phyloP scores from a whole-genome alignment of 2,888 invertebrate species.

The Koerneria pararmatus region DNA sequence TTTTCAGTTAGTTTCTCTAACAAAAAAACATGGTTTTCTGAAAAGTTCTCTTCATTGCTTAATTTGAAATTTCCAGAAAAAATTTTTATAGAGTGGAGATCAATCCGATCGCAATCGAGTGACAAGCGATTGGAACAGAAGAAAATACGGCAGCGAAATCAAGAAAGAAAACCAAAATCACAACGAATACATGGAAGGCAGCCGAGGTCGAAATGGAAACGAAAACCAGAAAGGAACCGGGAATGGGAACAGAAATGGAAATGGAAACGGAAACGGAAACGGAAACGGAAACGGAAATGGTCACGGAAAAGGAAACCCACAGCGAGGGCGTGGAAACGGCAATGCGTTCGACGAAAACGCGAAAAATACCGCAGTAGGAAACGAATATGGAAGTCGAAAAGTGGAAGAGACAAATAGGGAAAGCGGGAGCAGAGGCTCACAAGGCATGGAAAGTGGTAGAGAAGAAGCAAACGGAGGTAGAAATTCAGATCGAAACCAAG shows the following conservation, averaged over 20 bases:
- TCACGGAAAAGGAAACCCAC: neutral
- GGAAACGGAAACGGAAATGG: neutral
- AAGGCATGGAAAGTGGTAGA: neutral
- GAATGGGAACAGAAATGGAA: neutral
- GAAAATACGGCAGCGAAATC: too few species aligned
- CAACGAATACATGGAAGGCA: too few species aligned
- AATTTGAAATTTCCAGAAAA: too few species aligned
- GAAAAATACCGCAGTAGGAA: neutral
- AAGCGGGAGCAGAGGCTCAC: neutral
- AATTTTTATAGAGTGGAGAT: too few species aligned
- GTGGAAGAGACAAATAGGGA: neutral
- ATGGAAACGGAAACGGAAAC: neutral
- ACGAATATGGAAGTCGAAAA: neutral
- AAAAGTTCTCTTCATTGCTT: too few species aligned
- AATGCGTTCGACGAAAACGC: neutral
- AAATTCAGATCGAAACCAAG: too few species aligned
- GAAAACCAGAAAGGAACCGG: neutral
- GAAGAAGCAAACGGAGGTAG: neutral
- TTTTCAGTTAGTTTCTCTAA: too few species aligned
- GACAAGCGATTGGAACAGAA: too few species aligned
- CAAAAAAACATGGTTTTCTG: too few species aligned
- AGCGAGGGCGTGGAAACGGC: neutral
- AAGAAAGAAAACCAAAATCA: too few species aligned
- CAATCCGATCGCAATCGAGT: too few species aligned
- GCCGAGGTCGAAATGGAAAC: too few species aligned